These are phyloP conservation scores for Smittia sp. DNA, from an alignment of 2,888 invertebrate species.

Conservation along the genomic window DNA sequence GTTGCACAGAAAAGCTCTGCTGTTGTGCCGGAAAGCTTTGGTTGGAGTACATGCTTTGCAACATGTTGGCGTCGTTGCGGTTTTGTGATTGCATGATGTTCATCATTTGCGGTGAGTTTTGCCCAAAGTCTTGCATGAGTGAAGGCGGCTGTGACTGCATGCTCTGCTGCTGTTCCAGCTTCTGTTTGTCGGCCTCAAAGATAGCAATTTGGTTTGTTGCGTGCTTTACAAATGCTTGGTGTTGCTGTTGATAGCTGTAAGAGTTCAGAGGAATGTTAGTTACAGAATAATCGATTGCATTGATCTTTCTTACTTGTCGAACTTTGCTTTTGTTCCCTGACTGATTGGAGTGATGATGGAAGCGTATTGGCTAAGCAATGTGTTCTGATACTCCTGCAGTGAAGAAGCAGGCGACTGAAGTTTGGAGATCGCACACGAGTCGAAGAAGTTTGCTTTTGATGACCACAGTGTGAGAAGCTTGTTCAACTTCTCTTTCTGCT, in stretches of 20 bases:
- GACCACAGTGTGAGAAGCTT: slow-evolving; percentile 96
- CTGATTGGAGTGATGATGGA: slow-evolving; percentile 73
- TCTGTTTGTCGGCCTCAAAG: slow-evolving; percentile 74
- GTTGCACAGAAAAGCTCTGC: not conserved
- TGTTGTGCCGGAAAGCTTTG: slow-evolving; percentile 45
- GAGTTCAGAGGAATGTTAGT: slow-evolving; percentile 10
- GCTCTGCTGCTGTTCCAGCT: slow-evolving; percentile 53
- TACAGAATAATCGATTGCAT: slow-evolving; percentile 25
- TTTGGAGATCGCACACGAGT: slow-evolving; percentile 76
- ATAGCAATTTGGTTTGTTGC: slow-evolving; percentile 85
- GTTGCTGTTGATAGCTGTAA: slow-evolving; percentile 83
- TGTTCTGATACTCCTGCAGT: slow-evolving; percentile 86
- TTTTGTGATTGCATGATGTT: slow-evolving; percentile 42
- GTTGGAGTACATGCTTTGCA: slow-evolving; percentile 46
- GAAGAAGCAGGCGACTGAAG: slow-evolving; percentile 83
- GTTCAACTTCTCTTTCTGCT: slow-evolving; percentile 85
- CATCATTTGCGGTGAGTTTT: slow-evolving; percentile 41
- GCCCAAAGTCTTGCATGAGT: slow-evolving; percentile 41
- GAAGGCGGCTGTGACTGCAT: slow-evolving; percentile 42
- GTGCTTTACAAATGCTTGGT: slow-evolving; percentile 91
- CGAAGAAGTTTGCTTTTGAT: slow-evolving; percentile 88
- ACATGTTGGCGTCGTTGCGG: slow-evolving; percentile 41
- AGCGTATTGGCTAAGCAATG: slow-evolving; percentile 76
- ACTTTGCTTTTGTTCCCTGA: slow-evolving; percentile 76
- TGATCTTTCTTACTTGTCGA: slow-evolving; percentile 66